phyloP scores from a whole-genome alignment of 2,113 vertebrate genomes.

The Ochotona princeps region DNA sequence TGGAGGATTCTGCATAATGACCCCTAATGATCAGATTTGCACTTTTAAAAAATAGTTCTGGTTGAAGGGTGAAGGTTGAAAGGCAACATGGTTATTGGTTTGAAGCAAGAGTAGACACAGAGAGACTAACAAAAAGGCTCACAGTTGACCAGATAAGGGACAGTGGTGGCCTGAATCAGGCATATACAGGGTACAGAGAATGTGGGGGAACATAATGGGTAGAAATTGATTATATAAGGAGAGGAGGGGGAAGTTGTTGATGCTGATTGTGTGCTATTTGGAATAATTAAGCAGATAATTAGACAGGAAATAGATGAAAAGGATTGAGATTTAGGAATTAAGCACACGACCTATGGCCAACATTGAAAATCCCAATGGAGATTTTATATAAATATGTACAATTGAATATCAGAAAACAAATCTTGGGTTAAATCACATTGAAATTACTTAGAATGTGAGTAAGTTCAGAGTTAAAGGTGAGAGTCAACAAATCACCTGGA shows the following conservation, averaged over 20 bases:
- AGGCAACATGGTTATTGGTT: background rate
- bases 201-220: background rate
- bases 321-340: background rate
- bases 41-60: background rate
- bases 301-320: background rate
- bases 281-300: background rate
- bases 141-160: background rate
- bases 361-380: background rate
- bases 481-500: background rate
- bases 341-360: background rate
- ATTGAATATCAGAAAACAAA: background rate
- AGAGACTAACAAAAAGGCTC: background rate
- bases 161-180: background rate
- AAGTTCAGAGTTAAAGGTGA: constrained; percentile 7
- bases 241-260: background rate
- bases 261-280: background rate
- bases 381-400: background rate
- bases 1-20: background rate
- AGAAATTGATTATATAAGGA: background rate
- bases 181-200: background rate
- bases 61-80: background rate
- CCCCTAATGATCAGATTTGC: background rate
- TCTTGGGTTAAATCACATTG: background rate
- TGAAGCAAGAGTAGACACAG: background rate
- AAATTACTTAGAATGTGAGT: background rate